Conservation (phyloP, 2,888 invertebrate species). For the Sclerodermus sp. region DNA sequence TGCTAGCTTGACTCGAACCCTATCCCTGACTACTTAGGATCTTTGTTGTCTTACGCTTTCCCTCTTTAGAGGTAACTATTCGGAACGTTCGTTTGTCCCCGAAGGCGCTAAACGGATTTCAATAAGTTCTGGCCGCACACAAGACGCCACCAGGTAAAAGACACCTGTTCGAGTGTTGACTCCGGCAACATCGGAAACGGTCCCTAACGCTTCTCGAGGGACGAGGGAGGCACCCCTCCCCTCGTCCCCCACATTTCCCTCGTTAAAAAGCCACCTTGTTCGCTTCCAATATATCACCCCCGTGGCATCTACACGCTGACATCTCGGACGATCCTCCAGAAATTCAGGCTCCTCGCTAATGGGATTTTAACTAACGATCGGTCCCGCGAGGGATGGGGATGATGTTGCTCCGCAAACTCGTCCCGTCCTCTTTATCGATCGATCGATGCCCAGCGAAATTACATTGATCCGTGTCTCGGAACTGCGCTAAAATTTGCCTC, state of each 20-base stretch:
- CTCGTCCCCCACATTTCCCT: slow-evolving; percentile 22
- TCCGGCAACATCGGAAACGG: slow-evolving; percentile 34
- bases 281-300: slow-evolving; percentile 51
- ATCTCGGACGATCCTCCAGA: slow-evolving; percentile 42
- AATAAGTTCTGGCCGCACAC: slow-evolving; percentile 28
- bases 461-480: slow-evolving; percentile 8
- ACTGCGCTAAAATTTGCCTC: too few species aligned
- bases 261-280: slow-evolving; percentile 36
- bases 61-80: too few species aligned
- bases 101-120: slow-evolving; percentile 38
- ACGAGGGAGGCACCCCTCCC: too few species aligned
- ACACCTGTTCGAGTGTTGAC: slow-evolving; percentile 46
- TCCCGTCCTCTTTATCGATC: slow-evolving; percentile 15
- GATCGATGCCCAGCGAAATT: slow-evolving; percentile 14
- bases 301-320: slow-evolving; percentile 46
- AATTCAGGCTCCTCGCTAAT: slow-evolving; percentile 49
- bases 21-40: too few species aligned
- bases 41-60: too few species aligned
- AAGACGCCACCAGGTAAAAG: slow-evolving; percentile 35
- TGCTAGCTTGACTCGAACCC: too few species aligned
- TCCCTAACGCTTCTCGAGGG: slow-evolving; percentile 18
- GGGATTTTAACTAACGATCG: slow-evolving; percentile 52
- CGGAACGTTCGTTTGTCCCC: neutral
- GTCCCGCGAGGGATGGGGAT: slow-evolving; percentile 9
- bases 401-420: slow-evolving; percentile 18